Conservation (phyloP, 2,797 vertebrate species). For the Pygocentrus nattereri region DNA sequence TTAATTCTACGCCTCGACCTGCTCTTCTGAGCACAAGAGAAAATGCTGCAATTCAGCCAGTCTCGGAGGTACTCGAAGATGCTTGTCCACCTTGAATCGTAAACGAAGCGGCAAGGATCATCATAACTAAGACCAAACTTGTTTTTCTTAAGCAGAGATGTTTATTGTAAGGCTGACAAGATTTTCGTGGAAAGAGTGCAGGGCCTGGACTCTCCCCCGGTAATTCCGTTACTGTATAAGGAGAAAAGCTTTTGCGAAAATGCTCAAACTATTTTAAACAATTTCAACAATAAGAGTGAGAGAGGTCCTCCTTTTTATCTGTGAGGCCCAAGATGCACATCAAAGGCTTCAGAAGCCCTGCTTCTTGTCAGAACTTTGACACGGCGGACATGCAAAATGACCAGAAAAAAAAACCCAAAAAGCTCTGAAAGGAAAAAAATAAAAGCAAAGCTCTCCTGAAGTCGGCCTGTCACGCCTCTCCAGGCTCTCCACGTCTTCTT, state of each 20-base stretch:
- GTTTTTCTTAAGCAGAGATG: constrained; percentile 76
- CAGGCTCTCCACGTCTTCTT: constrained; percentile 70
- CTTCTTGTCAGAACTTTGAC: constrained; percentile 68
- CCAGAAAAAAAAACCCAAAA: background rate
- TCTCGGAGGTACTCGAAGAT: constrained; percentile 41
- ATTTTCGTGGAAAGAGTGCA: constrained; percentile 81
- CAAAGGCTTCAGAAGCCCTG: constrained; percentile 70
- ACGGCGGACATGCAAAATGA: constrained; percentile 42
- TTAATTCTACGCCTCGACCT: constrained; percentile 65
- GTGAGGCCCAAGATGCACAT: constrained; percentile 67
- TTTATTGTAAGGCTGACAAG: constrained; percentile 81
- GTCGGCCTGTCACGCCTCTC: constrained; percentile 59
- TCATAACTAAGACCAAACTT: constrained; percentile 65
- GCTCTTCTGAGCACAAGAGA: constrained; percentile 1
- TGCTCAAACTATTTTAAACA: constrained; percentile 78
- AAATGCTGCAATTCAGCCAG: constrained; percentile 3
- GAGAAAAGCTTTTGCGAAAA: constrained; percentile 79
- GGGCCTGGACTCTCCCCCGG: constrained; percentile 59
- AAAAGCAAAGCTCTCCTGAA: constrained; percentile 48
- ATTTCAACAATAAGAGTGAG: constrained; percentile 63
- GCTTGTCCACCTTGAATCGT: constrained; percentile 39
- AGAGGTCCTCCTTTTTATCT: constrained; percentile 73
- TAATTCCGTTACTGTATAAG: constrained; percentile 80
- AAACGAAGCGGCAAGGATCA: constrained; percentile 36
- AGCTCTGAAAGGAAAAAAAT: background rate